Base-by-base conservation (phyloP, 2,797 vertebrate genomes). In the Furcifer pardalis region DNA sequence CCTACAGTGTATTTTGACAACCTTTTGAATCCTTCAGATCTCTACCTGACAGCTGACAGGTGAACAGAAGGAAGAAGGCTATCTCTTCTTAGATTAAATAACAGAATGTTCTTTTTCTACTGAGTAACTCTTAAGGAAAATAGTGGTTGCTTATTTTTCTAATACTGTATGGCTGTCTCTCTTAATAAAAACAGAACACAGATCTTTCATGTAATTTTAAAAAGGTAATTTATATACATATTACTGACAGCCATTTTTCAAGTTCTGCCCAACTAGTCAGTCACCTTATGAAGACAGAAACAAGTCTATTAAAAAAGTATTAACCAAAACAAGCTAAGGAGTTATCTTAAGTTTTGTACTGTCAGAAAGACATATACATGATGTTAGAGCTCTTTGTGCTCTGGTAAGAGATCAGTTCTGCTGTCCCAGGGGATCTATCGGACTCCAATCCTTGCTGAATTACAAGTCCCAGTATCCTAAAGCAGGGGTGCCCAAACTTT, bases 1-100 rank as follows among this genome's bases (percentile, higher is more conserved):
- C 65, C 66, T 37, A 75, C 62, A 17, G 10, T 82, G 65, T 77
- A 77, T 72, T 86, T 35, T 82, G 84, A 82, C 79, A 86, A 49
- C 42, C 84, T 63, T 82, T 77, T 82, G 63, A 82, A 71, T 77
- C 65, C 79, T 62, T 52, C 66, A 86, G 77, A 86, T 82, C 84
- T 68, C 42, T 82, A 52, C 79, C 79, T 86, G 84, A 82, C 84
- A 82, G 84, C 79, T 86, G 84, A 82, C 84, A 82, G 84, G 79
- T 82, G 79, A 72, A 63, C 73, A 77, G 79, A 32, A 76, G 83
- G 74, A 63, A 30, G 75, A 77, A 63, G 74, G 63, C 62, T 77
- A 49, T 49, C 27, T 60, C 40, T 46, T 46, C 35, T 77, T 63
- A 62, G 63, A 81, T 69, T 49, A 82, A 82, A 82, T 73, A 86